Percentiles rank a stretch among this genome's conserved stretches.
phyloP scores from a whole-genome alignment of 2,888 invertebrate genomes.

The Bunonema sp. region DNA sequence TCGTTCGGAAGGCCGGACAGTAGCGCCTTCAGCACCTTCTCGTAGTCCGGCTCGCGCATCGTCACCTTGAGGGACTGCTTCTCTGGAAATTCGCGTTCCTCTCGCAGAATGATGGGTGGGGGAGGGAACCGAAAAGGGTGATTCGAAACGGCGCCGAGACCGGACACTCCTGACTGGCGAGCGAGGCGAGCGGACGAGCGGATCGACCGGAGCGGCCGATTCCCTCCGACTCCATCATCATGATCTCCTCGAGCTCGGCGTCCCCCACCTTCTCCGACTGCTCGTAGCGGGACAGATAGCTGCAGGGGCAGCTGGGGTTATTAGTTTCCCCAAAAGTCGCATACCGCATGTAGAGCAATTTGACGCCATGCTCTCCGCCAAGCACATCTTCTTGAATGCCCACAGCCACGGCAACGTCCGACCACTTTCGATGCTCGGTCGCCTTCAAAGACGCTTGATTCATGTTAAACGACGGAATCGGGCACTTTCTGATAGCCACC shows the following conservation, averaged over 20 bases:
- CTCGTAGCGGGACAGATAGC: constrained; percentile 32
- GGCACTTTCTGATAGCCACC: constrained; percentile 86
- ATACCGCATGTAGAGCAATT: constrained; percentile 46
- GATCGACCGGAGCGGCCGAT: constrained; percentile 7
- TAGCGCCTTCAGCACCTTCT: constrained; percentile 72
- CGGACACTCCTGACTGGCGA: constrained; percentile 31
- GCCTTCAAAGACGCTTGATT: constrained; percentile 11
- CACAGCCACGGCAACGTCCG: constrained; percentile 26
- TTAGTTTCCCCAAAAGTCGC: background rate
- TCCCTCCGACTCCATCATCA: constrained; percentile 12
- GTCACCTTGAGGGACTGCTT: background rate
- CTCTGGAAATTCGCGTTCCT: no score
- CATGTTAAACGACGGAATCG: background rate
- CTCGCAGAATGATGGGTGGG: background rate
- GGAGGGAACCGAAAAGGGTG: background rate
- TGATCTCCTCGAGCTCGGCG: constrained; percentile 21
- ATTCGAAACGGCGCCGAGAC: constrained; percentile 7
- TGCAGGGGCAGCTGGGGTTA: constrained; percentile 3
- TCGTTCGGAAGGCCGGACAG: constrained; percentile 92
- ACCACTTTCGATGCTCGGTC: constrained; percentile 27
- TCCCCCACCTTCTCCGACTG: constrained; percentile 34
- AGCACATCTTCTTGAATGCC: constrained; percentile 65
- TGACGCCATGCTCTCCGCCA: constrained; percentile 71
- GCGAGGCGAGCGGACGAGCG: constrained; percentile 9
- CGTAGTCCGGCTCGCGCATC: constrained; percentile 50